Evolutionary conservation across 2,888 invertebrate species (phyloP), one percentile per base, ranked within the genome.

Genomic region (Cephus spinipes): DNA sequence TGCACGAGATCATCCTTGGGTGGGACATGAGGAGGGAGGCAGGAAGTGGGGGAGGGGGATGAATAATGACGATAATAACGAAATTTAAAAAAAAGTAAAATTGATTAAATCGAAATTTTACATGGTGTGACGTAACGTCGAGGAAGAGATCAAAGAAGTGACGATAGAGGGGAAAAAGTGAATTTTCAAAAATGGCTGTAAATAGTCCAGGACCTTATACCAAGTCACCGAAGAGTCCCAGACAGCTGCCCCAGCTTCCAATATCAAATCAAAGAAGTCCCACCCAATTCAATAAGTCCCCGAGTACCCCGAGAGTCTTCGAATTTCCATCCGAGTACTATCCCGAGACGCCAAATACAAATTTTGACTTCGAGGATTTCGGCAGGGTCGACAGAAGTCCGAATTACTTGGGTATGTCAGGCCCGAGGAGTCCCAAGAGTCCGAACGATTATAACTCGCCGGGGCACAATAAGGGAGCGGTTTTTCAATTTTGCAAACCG

Each of bases 181-280:
- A 36, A 12, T 36, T 12, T 4, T 36, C 30, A 34, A 88, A 85
- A 81, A 94, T 94, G 94, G 93, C 94, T 83, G 93, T 94, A 84
- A 94, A 93, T 89, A 94, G 94, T 85, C 94, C 94, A 6, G 94
- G 94, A 85, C 92, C 93, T 83, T 94, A 93, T 85, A 93, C 92
- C 32, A 91, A 93, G 69, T 94, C 94, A n/a, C 94, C 94, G 9
- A 93, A 93, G 88, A 94, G 94, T 84, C 94, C 94, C 0, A 92
- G 94, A 1, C 94, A 94, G 86, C 92, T 93, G 77, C 93, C 94
- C 68, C 93, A 93, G 68, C 91, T 93, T 69, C 89, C 93, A 12
- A 93, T 93, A 78, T 93, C 93, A 87, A 94, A 93, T 1, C 93
- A 93, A 30, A 93, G 93, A 12, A 94, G 94, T 85, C 87, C 89